Conservation (phyloP, 2,797 vertebrate species). For the Xenentodon cancila region DNA sequence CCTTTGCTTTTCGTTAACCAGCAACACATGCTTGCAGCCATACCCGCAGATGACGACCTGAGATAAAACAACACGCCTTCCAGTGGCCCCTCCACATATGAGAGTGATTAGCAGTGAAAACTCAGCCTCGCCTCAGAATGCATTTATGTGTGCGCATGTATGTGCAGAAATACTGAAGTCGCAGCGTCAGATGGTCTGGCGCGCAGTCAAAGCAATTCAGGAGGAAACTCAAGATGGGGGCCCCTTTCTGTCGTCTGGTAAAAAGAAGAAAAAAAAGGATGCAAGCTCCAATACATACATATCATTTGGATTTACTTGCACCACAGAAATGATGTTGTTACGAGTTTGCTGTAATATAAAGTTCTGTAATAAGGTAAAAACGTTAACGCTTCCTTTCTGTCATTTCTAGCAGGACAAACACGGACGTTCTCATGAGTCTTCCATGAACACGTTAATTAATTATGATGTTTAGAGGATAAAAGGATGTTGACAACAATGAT, state of each 20-base stretch:
- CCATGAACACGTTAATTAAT: too few relatives aligned
- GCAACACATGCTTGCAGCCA: constrained; percentile 57
- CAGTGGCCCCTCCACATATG: constrained; percentile 65
- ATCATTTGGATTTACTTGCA: constrained; percentile 21
- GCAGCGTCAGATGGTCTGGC: constrained; percentile 46
- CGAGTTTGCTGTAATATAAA: constrained; percentile 16
- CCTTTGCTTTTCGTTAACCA: constrained; percentile 43
- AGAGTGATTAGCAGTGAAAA: constrained; percentile 70
- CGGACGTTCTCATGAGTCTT: too few relatives aligned
- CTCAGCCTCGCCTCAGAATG: constrained; percentile 30
- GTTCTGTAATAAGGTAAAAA: constrained; percentile 9
- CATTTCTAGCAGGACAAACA: not conserved
- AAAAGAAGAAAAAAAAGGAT: constrained; percentile 10
- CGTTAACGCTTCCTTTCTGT: not conserved
- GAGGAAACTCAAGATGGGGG: constrained; percentile 59
- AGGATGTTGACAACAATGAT: too few relatives aligned
- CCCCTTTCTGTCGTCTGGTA: constrained; percentile 54
- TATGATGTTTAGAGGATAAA: too few relatives aligned
- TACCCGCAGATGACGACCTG: constrained; percentile 50
- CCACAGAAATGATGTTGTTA: constrained; percentile 32
- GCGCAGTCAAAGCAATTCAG: constrained; percentile 54
- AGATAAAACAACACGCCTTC: constrained; percentile 61
- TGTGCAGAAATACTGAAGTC: constrained; percentile 23
- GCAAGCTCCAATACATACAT: constrained; percentile 19
- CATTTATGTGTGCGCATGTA: constrained; percentile 18